Evolutionary conservation across 2,888 invertebrate species (phyloP).

Genomic region (Alloplasta piceator): DNA sequence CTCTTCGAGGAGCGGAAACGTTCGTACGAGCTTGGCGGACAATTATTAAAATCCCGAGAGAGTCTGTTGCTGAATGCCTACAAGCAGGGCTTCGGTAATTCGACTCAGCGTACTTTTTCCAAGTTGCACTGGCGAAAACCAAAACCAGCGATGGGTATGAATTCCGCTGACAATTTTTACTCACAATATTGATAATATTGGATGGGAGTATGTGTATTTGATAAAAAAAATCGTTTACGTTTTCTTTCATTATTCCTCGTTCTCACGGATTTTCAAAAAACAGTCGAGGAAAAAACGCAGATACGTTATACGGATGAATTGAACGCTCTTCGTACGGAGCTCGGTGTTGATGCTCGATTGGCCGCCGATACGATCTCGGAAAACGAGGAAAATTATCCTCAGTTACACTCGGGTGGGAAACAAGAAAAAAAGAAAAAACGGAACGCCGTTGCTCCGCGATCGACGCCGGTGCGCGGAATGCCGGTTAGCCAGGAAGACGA

Average conservation of each 20-base stretch:
- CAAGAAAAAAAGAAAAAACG: constrained; percentile 77
- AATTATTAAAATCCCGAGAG: constrained; percentile 84
- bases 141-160: constrained; percentile 84
- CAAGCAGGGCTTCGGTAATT: constrained; percentile 83
- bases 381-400: constrained; percentile 81
- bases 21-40: constrained; percentile 82
- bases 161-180: constrained; percentile 17
- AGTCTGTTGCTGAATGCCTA: constrained; percentile 89
- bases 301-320: constrained; percentile 80
- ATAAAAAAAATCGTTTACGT: background rate
- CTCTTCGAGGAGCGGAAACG: constrained; percentile 86
- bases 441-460: constrained; percentile 69
- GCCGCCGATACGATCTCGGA: constrained; percentile 79
- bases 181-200: constrained; percentile 29
- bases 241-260: background rate
- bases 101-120: constrained; percentile 83
- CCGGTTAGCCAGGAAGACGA: constrained; percentile 77
- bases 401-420: constrained; percentile 71
- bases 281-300: constrained; percentile 81
- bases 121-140: constrained; percentile 81
- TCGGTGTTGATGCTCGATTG: constrained; percentile 75
- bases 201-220: no score
- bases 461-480: constrained; percentile 74
- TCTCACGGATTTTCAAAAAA: background rate
- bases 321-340: constrained; percentile 77